These are phyloP conservation scores for Hesperia comma DNA, from an alignment of 2,888 invertebrate species.

Conservation along the genomic window DNA sequence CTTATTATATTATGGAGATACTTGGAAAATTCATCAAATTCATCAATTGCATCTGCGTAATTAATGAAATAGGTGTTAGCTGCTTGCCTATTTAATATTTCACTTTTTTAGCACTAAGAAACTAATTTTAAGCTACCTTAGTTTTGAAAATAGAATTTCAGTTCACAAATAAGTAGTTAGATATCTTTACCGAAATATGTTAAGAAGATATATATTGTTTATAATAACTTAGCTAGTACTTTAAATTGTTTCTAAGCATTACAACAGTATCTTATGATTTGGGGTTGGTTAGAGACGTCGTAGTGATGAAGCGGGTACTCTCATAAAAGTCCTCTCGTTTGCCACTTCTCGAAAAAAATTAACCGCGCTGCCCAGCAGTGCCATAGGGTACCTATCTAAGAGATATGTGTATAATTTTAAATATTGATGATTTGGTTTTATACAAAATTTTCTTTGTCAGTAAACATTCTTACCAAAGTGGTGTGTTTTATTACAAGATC, in stretches of 20 bases:
- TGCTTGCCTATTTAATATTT: too few species aligned
- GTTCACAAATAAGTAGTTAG: too few species aligned
- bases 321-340: constrained; percentile 24
- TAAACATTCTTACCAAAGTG: constrained; percentile 34
- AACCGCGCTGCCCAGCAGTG: constrained; percentile 30
- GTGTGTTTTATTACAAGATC: background rate
- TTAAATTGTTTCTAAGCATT: background rate
- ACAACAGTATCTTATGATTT: background rate
- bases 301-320: background rate
- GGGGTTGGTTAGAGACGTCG: background rate
- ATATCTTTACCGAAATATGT: too few species aligned
- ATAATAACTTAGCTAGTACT: too few species aligned
- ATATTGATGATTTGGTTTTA: constrained; percentile 34
- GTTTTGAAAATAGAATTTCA: too few species aligned
- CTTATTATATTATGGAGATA: too few species aligned
- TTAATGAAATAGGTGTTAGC: too few species aligned
- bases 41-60: too few species aligned
- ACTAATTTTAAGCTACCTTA: too few species aligned
- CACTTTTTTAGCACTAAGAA: too few species aligned
- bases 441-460: constrained; percentile 35
- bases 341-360: constrained; percentile 28
- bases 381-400: constrained; percentile 35
- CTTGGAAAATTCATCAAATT: too few species aligned
- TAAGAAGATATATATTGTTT: too few species aligned
- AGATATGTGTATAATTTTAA: constrained; percentile 33